Evolutionary conservation across 1,140 invertebrate genomes (phyloP).

Genomic region (Pseudachorutes palmiensis): DNA sequence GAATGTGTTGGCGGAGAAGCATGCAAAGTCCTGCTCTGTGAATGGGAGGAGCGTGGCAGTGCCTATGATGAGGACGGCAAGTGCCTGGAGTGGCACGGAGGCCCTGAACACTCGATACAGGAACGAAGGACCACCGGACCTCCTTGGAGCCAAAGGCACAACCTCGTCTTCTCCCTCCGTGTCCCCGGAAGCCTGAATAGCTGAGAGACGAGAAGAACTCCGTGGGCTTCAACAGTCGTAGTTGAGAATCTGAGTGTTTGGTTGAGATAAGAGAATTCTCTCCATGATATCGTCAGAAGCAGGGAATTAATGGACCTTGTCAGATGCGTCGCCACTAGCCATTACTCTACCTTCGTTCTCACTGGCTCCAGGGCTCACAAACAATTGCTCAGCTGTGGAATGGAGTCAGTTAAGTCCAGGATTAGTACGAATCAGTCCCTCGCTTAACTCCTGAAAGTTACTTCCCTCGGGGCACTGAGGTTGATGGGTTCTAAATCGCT

Average conservation of each 20-base stretch:
- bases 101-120: conserved; percentile 76
- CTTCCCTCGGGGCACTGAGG: conserved; percentile 55
- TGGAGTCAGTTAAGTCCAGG: conserved; percentile 73
- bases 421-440: conserved; percentile 71
- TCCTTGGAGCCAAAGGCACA: background rate
- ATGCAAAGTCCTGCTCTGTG: conserved; percentile 74
- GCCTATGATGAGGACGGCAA: conserved; percentile 78
- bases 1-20: conserved; percentile 72
- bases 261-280: conserved; percentile 53
- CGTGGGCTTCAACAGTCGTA: too few relatives aligned
- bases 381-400: conserved; percentile 70
- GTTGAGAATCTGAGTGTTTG: too few relatives aligned
- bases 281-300: conserved; percentile 42
- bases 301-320: conserved; percentile 48
- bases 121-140: conserved; percentile 67
- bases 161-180: background rate
- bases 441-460: conserved; percentile 65
- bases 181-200: conserved; percentile 28
- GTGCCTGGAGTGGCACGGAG: conserved; percentile 80
- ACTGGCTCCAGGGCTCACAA: conserved; percentile 45
- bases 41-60: conserved; percentile 77
- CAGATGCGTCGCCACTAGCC: conserved; percentile 47
- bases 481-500: conserved; percentile 72
- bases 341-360: conserved; percentile 43
- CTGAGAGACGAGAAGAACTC: too few relatives aligned